Evolutionary conservation across 2,888 invertebrate species (phyloP), one percentile per base, ranked within the genome.

Genomic region (Nomada ruficornis): DNA sequence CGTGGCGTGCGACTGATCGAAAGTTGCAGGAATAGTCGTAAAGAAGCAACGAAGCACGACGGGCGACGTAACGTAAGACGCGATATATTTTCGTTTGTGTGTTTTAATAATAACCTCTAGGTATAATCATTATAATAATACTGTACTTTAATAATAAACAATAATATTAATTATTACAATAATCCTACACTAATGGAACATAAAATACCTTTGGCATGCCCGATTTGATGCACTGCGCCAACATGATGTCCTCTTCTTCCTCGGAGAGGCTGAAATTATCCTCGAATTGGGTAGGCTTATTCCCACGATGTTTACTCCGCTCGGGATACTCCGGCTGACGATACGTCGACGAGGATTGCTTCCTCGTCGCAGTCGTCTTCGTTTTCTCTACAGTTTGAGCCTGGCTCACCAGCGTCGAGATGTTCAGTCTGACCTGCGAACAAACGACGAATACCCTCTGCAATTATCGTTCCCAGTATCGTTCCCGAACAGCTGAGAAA

Each of bases 141-240:
- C 23, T 23, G 23, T 23, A 23, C 23, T 23, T 23, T 23, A 23
- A 23, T 23, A 23, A 1, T 23, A 23, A 23, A 23, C 23, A 23
- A 1, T 23, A 23, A 23, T 23, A 23, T 23, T 23, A 23, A 23
- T 23, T 23, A 23, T 23, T 23, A 1, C 23, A 23, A 23, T 23
- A 23, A 23, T 23, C 23, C 23, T 23, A 23, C 23, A n/a, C 23
- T 15, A 7, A 55, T 13, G 15, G n/a, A 36, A 29, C 2, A 20
- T n/a, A 47, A 47, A 26, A 36, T 1, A 95, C 95, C 94, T 95
- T 95, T n/a, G 95, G 95, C 92, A 96, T 96, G 26, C 96, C 96
- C 55, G 95, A 95, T 90, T 95, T 95, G 86, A 96, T 96, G 86
- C 96, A 96, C 91, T 96, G 96, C 20, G 96, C 96, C 9, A 97